Evolutionary conservation across 2,888 invertebrate species (phyloP), one percentile per base, ranked within the genome.

Genomic region (Drosophila fungiperda): DNA sequence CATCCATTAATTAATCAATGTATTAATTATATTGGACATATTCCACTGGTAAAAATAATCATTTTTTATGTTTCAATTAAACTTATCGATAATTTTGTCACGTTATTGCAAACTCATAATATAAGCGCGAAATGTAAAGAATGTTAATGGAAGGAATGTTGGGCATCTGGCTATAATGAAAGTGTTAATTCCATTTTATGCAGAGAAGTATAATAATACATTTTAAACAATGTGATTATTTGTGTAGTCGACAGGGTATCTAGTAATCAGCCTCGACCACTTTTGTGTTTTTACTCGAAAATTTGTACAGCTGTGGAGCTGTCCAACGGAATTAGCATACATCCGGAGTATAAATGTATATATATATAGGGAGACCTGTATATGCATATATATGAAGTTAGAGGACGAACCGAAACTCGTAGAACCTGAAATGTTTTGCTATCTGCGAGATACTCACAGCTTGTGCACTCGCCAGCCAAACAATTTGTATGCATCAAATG

Each of bases 401-500:
- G 17, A n/a, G 58, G 50, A 52, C 32, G 29, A 32, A 33, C 70
- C 35, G 53, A 36, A 42, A 5, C 40, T 17, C 29, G 35, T 42
- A 42, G 20, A 40, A n/a, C 60, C 70, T 67, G 66, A 57, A 73
- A 72, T 71, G 62, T 45, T 65, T 17, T 55, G 60, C 55, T 61
- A 67, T 68, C 59, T 76, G 52, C 32, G 57, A 48, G 49, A 49
- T 59, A 63, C 76, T 52, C 66, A 17, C 62, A 70, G 33, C 42
- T 65, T 40, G 52, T 15, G 35, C 59, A 73, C 35, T 53, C 45
- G 52, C 48, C 36, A 48, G 20, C 53, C 36, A 57, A 64, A 68
- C 71, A 70, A 75, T 85, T 81, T 68, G 79, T 69, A 76, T 76
- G 81, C 79, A 83, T 75, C 77, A 71, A 76, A 79, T 85, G 84